Evolutionary conservation across 2,797 vertebrate species (phyloP).

Genomic region (Simalia tracyae): DNA sequence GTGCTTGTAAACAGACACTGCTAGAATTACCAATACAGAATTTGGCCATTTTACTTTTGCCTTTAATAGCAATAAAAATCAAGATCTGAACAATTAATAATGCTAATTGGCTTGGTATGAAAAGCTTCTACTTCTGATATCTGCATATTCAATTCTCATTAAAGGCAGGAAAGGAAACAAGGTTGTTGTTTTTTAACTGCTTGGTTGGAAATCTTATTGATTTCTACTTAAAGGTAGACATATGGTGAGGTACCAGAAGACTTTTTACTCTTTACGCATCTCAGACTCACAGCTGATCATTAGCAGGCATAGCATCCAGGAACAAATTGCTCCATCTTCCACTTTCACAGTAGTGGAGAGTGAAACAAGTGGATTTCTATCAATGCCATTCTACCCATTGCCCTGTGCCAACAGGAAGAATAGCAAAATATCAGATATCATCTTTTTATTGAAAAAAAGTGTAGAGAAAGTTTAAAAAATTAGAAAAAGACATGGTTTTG

Average conservation of each 20-base stretch:
- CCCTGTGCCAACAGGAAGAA: neutral
- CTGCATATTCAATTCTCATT: neutral
- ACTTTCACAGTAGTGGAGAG: neutral
- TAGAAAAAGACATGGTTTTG: neutral
- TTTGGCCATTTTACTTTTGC: neutral
- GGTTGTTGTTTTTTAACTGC: neutral
- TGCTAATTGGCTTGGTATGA: neutral
- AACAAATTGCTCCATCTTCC: neutral
- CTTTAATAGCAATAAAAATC: neutral
- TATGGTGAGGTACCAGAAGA: neutral
- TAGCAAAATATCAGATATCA: neutral
- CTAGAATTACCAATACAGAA: neutral
- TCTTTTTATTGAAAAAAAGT: neutral
- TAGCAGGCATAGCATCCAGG: neutral
- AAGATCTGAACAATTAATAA: neutral
- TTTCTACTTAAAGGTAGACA: neutral
- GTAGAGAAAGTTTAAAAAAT: neutral
- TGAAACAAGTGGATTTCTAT: neutral
- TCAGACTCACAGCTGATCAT: neutral
- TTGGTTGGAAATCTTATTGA: neutral
- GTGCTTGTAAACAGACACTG: neutral
- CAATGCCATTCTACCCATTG: neutral
- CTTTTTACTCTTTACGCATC: neutral
- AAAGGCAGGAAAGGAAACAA: neutral
- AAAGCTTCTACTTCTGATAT: neutral